Evolutionary conservation across 2,888 invertebrate genomes (phyloP), one percentile per base, ranked within the genome.

Genomic region (Eueremaeus valkanovi): DNA sequence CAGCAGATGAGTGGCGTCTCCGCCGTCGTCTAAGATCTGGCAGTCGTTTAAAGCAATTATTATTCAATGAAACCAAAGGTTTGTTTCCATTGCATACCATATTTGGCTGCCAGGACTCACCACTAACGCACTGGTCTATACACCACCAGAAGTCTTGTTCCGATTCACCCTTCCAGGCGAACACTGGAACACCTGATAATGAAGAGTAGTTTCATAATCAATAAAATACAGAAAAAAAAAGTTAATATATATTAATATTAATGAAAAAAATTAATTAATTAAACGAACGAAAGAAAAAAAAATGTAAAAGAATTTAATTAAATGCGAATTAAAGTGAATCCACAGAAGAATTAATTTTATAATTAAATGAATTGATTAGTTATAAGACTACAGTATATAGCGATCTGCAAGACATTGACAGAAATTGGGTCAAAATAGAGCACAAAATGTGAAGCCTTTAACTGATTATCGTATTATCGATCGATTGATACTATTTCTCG

Each of bases 81-180:
- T 0, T 74, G n/a, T 13, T 3, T 13, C 16, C 16, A 40, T 72
- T 31, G n/a, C 33, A 75, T 80, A 84, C 84, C 92, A 97, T 94
- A 84, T 98, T 98, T 5, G 97, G 96, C 82, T 94, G 93, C 97
- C 97, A 98, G 81, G 90, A 89, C 80, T 93, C 92, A 0, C 90
- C 88, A 80, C 92, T 92, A 2, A 97, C 90, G 84, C 96, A 95
- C 82, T 92, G 92, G 85, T 97, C 96, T 81, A 97, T 97, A 83
- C 95, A 95, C 96, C 96, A 97, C 97, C 97, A 97, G 85, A 97
- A 97, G 81, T 97, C 97, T 82, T 97, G 96, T 83, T 97, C 97
- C 8, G 93, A 93, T 84, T 97, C 95, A 0, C 95, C 95, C 75
- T 95, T 91, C 97, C 97, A 97, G 16, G 96, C 94, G 85, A 94